Conservation (phyloP, 2,113 vertebrate genomes). For the Carassius carassius region DNA sequence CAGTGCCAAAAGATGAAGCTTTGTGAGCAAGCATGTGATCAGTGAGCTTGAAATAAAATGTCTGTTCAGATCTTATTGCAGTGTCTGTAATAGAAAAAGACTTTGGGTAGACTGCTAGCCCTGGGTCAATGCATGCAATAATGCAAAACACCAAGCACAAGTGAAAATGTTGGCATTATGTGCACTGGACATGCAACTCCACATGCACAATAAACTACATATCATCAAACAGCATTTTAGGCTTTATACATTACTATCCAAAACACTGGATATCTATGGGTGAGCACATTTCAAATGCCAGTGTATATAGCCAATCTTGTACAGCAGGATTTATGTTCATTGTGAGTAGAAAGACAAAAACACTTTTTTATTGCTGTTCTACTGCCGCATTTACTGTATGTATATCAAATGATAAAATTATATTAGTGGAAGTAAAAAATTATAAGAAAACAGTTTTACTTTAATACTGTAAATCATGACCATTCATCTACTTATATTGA, state of each 20-base stretch:
- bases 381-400: neutral
- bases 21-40: neutral
- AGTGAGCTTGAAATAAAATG: constrained; percentile 19
- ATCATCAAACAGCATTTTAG: neutral
- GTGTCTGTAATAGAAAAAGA: neutral
- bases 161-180: neutral
- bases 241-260: neutral
- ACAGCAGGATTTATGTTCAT: neutral
- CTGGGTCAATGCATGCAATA: constrained; percentile 10
- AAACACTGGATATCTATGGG: neutral
- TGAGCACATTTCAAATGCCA: neutral
- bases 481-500: neutral
- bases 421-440: neutral
- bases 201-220: constrained; percentile 4
- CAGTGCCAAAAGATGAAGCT: neutral
- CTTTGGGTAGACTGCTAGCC: neutral
- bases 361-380: neutral
- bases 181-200: neutral
- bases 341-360: neutral
- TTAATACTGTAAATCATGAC: neutral
- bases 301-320: neutral
- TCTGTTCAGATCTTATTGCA: constrained; percentile 30
- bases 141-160: neutral
- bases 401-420: too few relatives aligned
- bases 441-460: neutral